A percentile compares a stretch with the other conserved stretches of the same genome.
Evolutionary conservation across 2,113 vertebrate species (phyloP).

Genomic region (Peucedramus taeniatus): DNA sequence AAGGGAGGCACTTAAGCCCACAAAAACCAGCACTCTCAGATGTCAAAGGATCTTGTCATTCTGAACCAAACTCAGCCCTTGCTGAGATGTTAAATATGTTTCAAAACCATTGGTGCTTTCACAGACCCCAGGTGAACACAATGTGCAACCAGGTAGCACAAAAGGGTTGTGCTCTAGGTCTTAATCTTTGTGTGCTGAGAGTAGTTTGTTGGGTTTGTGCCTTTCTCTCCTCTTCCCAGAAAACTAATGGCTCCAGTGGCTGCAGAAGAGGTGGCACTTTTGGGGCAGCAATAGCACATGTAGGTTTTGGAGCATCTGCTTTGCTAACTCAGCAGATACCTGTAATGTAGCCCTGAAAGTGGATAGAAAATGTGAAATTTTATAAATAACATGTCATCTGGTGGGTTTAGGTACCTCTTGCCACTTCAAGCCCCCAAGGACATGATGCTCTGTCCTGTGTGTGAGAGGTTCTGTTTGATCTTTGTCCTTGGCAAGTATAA

Average conservation of each 20-base stretch:
- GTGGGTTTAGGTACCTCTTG: not conserved
- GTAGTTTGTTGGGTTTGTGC: not conserved
- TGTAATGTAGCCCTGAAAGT: not conserved
- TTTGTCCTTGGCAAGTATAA: not conserved
- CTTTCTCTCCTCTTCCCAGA: not conserved
- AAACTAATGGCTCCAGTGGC: not conserved
- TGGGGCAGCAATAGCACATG: not conserved
- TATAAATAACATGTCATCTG: not conserved
- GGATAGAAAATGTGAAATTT: accelerated
- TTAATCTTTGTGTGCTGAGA: not conserved
- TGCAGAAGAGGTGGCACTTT: not conserved
- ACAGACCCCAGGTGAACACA: not conserved
- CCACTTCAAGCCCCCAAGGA: not conserved
- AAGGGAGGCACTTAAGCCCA: conserved; percentile 11
- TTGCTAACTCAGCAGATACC: not conserved
- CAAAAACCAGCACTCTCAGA: not conserved
- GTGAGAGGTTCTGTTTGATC: not conserved
- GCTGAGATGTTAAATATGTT: conserved; percentile 17
- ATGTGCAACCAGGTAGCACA: not conserved
- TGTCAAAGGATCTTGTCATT: conserved; percentile 27
- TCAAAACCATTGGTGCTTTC: not conserved
- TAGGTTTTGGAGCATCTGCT: conserved; percentile 7
- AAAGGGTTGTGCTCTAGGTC: not conserved
- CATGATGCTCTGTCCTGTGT: not conserved
- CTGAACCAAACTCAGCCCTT: not conserved